Conservation (phyloP, 64 coral and sea anemone species). For the Montipora cactus region DNA sequence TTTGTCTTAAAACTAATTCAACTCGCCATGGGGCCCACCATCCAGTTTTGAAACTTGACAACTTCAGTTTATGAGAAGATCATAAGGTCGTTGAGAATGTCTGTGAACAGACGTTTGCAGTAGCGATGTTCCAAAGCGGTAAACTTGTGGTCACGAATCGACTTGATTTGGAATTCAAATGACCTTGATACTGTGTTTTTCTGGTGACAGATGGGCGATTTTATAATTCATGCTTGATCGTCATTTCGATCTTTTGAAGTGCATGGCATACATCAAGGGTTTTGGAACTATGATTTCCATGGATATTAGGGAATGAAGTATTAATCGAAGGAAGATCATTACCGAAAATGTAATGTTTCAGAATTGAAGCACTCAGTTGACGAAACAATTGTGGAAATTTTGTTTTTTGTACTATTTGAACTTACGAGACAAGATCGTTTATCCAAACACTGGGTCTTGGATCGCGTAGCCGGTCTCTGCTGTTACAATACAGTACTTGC, state of each 20-base stretch:
- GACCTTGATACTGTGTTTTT: neutral
- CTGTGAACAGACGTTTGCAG: neutral
- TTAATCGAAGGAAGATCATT: neutral
- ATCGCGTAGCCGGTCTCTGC: neutral
- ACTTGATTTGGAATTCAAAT: slow-evolving; percentile 39
- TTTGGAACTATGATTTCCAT: no score
- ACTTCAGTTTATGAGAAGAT: neutral
- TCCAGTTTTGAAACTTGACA: neutral
- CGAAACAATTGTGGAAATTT: no score
- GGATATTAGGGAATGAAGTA: neutral
- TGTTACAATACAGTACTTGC: neutral
- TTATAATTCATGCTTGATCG: neutral
- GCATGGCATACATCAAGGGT: no score
- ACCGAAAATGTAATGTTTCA: no score
- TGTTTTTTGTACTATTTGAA: neutral
- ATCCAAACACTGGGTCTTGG: neutral
- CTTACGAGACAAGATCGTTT: neutral
- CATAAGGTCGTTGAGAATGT: neutral
- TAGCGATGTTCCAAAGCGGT: slow-evolving; percentile 6
- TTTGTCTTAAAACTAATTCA: neutral
- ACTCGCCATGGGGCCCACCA: neutral
- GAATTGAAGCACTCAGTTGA: no score
- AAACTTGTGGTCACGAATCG: slow-evolving; percentile 7
- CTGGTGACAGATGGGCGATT: slow-evolving; percentile 4
- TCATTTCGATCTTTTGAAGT: neutral